Percentiles rank a stretch among this genome's conserved stretches.
Evolutionary conservation across 92 coral and sea anemone species (phyloP).

Genomic region (Muricea muricata): DNA sequence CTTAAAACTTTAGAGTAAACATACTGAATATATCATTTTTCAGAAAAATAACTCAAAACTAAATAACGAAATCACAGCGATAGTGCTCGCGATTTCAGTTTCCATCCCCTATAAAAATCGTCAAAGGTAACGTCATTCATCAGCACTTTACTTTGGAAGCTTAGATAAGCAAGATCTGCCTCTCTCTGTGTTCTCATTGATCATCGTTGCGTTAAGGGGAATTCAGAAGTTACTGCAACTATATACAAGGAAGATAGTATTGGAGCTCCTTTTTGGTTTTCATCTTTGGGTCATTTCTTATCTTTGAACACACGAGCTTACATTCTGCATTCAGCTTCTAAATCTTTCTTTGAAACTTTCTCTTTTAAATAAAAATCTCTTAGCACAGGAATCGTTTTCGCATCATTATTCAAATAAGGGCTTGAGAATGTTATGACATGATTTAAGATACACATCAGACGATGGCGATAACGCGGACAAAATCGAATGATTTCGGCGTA

Average conservation of each 20-base stretch:
- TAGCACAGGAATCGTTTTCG: constrained; percentile 17
- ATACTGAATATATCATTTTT: too few species aligned
- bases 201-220: constrained; percentile 30
- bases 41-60: too few species aligned
- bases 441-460: constrained; percentile 24
- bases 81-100: constrained; percentile 7
- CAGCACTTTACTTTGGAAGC: constrained; percentile 24
- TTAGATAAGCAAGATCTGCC: constrained; percentile 29
- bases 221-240: constrained; percentile 28
- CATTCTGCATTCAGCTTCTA: constrained; percentile 29
- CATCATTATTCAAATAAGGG: constrained; percentile 26
- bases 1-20: too few species aligned
- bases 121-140: constrained; percentile 29
- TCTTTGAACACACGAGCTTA: constrained; percentile 17
- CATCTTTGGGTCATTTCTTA: constrained; percentile 7
- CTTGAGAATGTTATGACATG: constrained; percentile 17
- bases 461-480: constrained; percentile 34
- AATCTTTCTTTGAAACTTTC: not conserved
- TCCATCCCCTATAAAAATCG: not conserved
- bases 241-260: constrained; percentile 18
- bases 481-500: constrained; percentile 18
- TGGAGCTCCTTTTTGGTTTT: constrained; percentile 36
- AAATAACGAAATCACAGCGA: constrained; percentile 8
- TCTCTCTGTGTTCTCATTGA: constrained; percentile 28
- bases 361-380: constrained; percentile 24